Evolutionary conservation across 2,797 vertebrate species (phyloP).

Genomic region (Sebastes jordani): DNA sequence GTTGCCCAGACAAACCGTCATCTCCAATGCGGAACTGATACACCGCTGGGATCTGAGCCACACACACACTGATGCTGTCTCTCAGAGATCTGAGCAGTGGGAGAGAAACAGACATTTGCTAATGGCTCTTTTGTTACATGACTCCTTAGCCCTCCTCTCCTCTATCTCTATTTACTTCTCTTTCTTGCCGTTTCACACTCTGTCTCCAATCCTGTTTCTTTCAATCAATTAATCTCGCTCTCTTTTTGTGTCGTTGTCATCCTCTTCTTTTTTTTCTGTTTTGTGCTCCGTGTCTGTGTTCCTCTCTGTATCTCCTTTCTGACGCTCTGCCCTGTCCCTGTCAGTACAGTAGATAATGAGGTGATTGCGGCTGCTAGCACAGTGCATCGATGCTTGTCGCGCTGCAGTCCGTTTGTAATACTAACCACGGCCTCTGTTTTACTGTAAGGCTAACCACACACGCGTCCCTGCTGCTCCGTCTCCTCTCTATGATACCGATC

Average conservation of each 20-base stretch:
- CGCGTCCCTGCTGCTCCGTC: background rate
- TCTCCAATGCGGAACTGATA: slow-evolving; percentile 24
- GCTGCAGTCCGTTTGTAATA: slow-evolving; percentile 23
- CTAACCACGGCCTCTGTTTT: slow-evolving; percentile 44
- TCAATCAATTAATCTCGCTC: slow-evolving; percentile 23
- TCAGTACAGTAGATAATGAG: slow-evolving; percentile 65
- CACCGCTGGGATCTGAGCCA: slow-evolving; percentile 18
- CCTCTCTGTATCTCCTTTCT: slow-evolving; percentile 27
- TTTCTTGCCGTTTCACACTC: slow-evolving; percentile 15
- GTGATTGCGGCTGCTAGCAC: slow-evolving; percentile 46
- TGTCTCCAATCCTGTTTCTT: slow-evolving; percentile 1
- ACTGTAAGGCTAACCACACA: slow-evolving; percentile 28
- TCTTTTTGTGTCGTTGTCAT: slow-evolving; percentile 25
- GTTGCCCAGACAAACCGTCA: slow-evolving; percentile 8
- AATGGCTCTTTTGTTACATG: slow-evolving; percentile 60
- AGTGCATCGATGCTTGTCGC: slow-evolving; percentile 43
- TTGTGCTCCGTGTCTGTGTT: background rate
- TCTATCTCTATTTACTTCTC: slow-evolving; percentile 17
- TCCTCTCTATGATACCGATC: background rate
- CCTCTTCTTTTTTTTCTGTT: background rate
- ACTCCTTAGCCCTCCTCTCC: slow-evolving; percentile 20
- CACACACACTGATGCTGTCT: slow-evolving; percentile 7
- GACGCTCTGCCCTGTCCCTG: slow-evolving; percentile 28
- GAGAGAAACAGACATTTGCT: slow-evolving; percentile 31
- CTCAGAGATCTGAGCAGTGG: slow-evolving; percentile 14